Percentiles rank a stretch among this genome's conserved stretches.
Conservation (phyloP, 2,888 invertebrate species). For the Autographa gamma region DNA sequence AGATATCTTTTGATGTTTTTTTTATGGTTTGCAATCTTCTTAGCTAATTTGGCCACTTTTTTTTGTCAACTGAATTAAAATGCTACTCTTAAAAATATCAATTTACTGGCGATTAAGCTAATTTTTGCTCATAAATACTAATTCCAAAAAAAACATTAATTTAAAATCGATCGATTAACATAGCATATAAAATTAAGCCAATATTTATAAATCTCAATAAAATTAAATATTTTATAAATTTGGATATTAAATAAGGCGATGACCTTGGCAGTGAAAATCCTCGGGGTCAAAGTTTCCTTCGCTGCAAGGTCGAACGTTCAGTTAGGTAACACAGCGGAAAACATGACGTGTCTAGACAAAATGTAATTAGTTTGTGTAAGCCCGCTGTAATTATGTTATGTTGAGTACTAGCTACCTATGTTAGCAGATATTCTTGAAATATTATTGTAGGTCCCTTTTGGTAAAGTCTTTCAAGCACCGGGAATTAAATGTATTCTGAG, state of each 20-base stretch:
- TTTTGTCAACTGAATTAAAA: background rate
- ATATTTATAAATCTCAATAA: slow-evolving; percentile 29
- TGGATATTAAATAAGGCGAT: slow-evolving; percentile 45
- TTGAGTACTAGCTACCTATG: background rate
- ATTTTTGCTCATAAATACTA: background rate
- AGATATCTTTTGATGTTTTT: too few species aligned
- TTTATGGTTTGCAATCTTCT: background rate
- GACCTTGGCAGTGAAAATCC: slow-evolving; percentile 70
- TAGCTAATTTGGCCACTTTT: background rate
- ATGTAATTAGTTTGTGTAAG: background rate
- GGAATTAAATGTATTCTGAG: too few species aligned
- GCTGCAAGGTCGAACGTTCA: slow-evolving; percentile 63
- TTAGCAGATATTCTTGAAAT: too few species aligned
- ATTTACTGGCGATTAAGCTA: background rate
- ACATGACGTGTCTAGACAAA: slow-evolving; percentile 1
- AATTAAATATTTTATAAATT: slow-evolving; percentile 24
- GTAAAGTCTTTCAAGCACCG: too few species aligned
- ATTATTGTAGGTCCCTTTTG: too few species aligned
- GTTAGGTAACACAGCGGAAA: slow-evolving; percentile 25
- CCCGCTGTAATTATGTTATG: background rate
- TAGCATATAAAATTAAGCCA: slow-evolving; percentile 17
- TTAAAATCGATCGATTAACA: slow-evolving; percentile 10
- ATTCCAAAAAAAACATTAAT: slow-evolving; percentile 10
- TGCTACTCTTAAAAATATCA: background rate
- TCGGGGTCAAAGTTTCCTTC: slow-evolving; percentile 72